Evolutionary conservation across 2,113 vertebrate genomes (phyloP).

Genomic region (Lontra canadensis): DNA sequence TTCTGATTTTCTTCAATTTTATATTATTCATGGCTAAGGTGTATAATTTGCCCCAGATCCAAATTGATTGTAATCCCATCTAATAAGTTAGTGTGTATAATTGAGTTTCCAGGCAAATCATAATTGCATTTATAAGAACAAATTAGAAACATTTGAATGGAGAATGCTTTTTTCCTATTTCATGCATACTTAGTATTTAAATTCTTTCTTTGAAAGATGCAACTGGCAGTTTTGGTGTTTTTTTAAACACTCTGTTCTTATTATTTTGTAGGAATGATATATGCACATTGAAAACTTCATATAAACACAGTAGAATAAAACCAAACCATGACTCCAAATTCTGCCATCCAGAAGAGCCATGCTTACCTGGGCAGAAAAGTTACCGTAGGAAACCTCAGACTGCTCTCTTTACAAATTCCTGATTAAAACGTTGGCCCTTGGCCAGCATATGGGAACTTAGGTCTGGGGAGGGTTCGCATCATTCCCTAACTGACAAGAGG

Average conservation of each 20-base stretch:
- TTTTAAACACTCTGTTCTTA: neutral
- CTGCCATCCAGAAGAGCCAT: neutral
- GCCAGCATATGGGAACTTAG: neutral
- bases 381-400: fast-evolving
- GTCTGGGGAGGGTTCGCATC: fast-evolving
- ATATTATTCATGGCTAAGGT: neutral
- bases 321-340: neutral
- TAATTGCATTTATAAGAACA: neutral
- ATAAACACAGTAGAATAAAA: neutral
- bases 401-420: neutral
- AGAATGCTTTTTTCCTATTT: neutral
- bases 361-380: fast-evolving
- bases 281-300: neutral
- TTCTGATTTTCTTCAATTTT: neutral
- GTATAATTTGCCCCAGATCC: neutral
- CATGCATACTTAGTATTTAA: neutral
- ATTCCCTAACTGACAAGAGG: too few relatives aligned
- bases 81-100: neutral
- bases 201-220: neutral
- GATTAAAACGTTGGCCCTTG: fast-evolving
- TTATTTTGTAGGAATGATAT: neutral
- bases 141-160: neutral
- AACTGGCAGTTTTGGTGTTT: neutral
- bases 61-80: neutral
- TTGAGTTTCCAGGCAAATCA: neutral